phyloP scores from a whole-genome alignment of 2,797 vertebrate species.

The Hypotaenidia philippensis region DNA sequence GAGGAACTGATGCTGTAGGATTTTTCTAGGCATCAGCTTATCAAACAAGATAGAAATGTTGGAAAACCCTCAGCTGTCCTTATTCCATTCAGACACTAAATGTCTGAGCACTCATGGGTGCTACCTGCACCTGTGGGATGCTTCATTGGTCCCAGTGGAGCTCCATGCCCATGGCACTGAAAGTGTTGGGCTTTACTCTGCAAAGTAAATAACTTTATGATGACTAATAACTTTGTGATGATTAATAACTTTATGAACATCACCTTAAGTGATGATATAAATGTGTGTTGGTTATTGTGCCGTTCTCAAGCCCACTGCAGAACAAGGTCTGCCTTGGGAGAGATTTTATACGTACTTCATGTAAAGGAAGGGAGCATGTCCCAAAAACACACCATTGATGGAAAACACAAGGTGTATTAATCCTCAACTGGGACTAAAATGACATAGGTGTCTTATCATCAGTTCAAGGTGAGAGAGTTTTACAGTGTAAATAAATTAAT shows the following conservation, averaged over 20 bases:
- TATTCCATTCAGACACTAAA: not conserved
- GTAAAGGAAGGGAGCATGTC: not conserved
- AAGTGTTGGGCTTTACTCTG: not conserved
- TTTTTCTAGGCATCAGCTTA: not conserved
- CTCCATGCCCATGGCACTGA: rapidly evolving
- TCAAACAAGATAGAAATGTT: not conserved
- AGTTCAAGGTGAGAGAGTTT: not conserved
- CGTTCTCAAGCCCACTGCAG: not conserved
- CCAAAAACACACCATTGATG: not conserved
- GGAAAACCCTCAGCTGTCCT: not conserved
- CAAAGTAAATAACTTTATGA: not conserved
- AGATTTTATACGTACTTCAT: not conserved
- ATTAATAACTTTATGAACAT: not conserved
- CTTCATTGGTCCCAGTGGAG: not conserved
- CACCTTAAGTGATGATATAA: not conserved
- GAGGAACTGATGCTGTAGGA: not conserved
- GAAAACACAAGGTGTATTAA: not conserved
- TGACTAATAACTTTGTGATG: not conserved
- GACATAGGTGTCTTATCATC: not conserved
- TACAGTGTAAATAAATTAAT: not conserved
- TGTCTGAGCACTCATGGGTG: not conserved
- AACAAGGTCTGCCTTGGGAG: not conserved
- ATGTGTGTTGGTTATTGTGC: not conserved
- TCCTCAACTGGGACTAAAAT: not conserved
- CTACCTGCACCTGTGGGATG: not conserved